These are phyloP conservation scores for Myotis pilosus DNA, from an alignment of 2,797 vertebrate species.

Conservation along the genomic window DNA sequence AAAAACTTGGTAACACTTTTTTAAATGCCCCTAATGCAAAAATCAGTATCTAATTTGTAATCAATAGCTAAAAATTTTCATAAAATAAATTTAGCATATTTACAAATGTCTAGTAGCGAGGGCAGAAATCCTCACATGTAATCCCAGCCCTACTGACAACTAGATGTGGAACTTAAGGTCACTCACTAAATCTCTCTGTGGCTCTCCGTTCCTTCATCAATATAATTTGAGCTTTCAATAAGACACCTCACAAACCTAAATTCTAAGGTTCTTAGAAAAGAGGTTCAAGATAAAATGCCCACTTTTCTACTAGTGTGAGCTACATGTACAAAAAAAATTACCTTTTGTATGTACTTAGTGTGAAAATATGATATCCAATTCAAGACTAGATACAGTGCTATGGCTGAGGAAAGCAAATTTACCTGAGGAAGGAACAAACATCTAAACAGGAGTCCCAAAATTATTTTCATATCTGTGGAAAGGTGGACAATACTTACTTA, in stretches of 20 bases:
- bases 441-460: neutral
- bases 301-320: neutral
- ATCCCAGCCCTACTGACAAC: neutral
- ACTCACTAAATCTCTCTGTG: neutral
- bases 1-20: conserved; percentile 10
- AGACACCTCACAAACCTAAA: neutral
- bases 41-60: conserved; percentile 2
- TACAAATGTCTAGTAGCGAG: neutral
- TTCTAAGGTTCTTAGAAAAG: neutral
- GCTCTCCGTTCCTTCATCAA: neutral
- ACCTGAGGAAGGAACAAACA: neutral
- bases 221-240: neutral
- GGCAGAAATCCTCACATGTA: neutral
- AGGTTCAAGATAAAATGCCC: conserved; percentile 7
- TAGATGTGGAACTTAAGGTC: neutral
- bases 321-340: neutral
- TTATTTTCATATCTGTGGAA: neutral
- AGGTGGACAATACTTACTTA: neutral
- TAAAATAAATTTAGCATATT: neutral
- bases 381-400: neutral
- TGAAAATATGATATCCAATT: neutral
- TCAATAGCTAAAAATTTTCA: neutral
- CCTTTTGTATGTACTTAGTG: neutral
- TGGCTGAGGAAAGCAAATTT: conserved; percentile 8
- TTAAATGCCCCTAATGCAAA: neutral